phyloP scores from a whole-genome alignment of 2,888 invertebrate species.

The Dynastes grantii region DNA sequence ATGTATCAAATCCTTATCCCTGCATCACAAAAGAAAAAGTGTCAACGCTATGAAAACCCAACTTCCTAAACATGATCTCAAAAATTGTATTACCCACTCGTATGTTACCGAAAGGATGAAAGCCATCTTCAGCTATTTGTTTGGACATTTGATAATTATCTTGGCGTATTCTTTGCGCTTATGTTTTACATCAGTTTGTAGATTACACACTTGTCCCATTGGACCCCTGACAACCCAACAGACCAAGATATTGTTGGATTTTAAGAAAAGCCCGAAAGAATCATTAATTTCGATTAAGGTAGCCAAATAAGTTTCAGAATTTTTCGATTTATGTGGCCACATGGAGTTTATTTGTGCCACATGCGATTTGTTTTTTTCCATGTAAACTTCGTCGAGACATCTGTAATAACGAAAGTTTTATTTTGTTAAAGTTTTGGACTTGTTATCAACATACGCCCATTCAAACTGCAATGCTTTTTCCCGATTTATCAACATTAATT shows the following conservation, averaged over 20 bases:
- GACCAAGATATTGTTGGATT: constrained; percentile 31
- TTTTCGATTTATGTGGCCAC: constrained; percentile 57
- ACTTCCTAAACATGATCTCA: constrained; percentile 25
- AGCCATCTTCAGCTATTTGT: constrained; percentile 43
- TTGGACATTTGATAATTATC: constrained; percentile 36
- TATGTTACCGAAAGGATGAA: constrained; percentile 23
- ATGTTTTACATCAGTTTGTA: constrained; percentile 35
- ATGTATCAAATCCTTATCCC: too few species aligned
- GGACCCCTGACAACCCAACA: constrained; percentile 36
- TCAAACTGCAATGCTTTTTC: background rate
- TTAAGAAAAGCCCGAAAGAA: constrained; percentile 40
- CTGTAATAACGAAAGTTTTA: constrained; percentile 11
- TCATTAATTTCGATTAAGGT: constrained; percentile 36
- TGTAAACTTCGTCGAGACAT: constrained; percentile 48
- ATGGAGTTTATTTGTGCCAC: constrained; percentile 52
- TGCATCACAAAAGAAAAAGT: background rate
- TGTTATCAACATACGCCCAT: background rate
- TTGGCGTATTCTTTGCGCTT: constrained; percentile 44
- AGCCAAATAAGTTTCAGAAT: constrained; percentile 51
- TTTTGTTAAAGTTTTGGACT: background rate
- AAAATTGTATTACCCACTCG: constrained; percentile 18
- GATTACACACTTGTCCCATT: constrained; percentile 8
- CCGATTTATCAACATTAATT: background rate
- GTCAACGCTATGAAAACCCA: constrained; percentile 42
- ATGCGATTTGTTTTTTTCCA: constrained; percentile 47